phyloP scores from a whole-genome alignment of 2,888 invertebrate species.

The Caenorhabditis drosophilae region DNA sequence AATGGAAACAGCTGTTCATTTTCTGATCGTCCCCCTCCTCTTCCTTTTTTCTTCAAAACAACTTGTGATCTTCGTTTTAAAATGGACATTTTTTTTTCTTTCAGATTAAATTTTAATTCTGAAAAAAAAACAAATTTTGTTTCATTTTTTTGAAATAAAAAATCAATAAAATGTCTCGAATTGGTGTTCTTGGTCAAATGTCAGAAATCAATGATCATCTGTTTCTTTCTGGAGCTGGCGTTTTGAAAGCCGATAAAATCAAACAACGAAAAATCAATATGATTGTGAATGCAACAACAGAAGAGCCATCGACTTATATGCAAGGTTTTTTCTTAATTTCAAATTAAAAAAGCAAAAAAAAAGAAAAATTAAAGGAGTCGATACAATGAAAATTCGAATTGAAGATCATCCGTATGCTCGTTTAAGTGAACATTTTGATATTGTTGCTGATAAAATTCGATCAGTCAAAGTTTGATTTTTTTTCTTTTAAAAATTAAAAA shows the following conservation, averaged over 20 bases:
- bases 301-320: slow-evolving; percentile 76
- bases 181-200: slow-evolving; percentile 69
- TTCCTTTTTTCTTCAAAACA: background rate
- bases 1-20: background rate
- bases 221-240: slow-evolving; percentile 82
- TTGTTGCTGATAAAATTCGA: slow-evolving; percentile 68
- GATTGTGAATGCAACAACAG: slow-evolving; percentile 83
- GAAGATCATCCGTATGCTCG: slow-evolving; percentile 80
- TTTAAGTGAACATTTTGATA: slow-evolving; percentile 80
- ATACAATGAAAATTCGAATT: slow-evolving; percentile 78
- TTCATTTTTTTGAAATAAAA: no score
- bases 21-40: background rate
- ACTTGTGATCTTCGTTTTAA: background rate
- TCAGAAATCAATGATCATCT: slow-evolving; percentile 79
- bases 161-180: slow-evolving; percentile 39
- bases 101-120: no score
- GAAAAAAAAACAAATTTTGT: no score
- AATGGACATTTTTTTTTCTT: background rate
- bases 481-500: no score
- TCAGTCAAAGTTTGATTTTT: slow-evolving; percentile 59
- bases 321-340: slow-evolving; percentile 65
- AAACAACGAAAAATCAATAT: slow-evolving; percentile 77
- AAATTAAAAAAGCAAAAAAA: background rate
- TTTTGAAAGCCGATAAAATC: slow-evolving; percentile 77
- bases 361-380: slow-evolving; percentile 68